Evolutionary conservation across 2,888 invertebrate species (phyloP).

Genomic region (Sphaerophoria taeniata): DNA sequence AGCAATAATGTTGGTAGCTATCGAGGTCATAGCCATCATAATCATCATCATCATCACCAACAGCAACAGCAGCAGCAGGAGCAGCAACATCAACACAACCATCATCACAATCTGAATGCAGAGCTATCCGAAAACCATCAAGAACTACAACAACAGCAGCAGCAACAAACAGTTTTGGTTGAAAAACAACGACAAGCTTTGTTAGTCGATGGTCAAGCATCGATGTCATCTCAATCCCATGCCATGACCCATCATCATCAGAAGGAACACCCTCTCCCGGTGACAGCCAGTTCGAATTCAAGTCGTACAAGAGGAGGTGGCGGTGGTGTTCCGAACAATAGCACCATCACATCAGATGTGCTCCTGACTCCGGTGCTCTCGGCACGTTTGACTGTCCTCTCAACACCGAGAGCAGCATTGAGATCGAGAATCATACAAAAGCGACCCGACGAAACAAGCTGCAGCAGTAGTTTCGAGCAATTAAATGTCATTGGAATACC

Average conservation of each 20-base stretch:
- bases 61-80: constrained; percentile 47
- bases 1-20: constrained; percentile 16
- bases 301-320: no score
- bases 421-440: constrained; percentile 74
- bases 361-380: constrained; percentile 63
- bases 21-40: not conserved
- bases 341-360: constrained; percentile 21
- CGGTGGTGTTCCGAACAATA: not conserved
- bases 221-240: constrained; percentile 50
- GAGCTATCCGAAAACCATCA: constrained; percentile 23
- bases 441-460: constrained; percentile 75
- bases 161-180: constrained; percentile 55
- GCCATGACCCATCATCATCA: constrained; percentile 39
- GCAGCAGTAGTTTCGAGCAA: constrained; percentile 77
- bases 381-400: constrained; percentile 63
- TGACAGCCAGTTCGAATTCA: not conserved
- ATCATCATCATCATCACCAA: constrained; percentile 48
- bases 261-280: constrained; percentile 21
- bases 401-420: constrained; percentile 72
- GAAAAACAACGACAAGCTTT: constrained; percentile 65
- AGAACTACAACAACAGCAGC: constrained; percentile 51
- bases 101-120: constrained; percentile 58
- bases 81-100: constrained; percentile 43
- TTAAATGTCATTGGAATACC: constrained; percentile 77
- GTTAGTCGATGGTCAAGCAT: constrained; percentile 58